Conservation (phyloP, 2,113 vertebrate genomes). For the Mustela nigripes region DNA sequence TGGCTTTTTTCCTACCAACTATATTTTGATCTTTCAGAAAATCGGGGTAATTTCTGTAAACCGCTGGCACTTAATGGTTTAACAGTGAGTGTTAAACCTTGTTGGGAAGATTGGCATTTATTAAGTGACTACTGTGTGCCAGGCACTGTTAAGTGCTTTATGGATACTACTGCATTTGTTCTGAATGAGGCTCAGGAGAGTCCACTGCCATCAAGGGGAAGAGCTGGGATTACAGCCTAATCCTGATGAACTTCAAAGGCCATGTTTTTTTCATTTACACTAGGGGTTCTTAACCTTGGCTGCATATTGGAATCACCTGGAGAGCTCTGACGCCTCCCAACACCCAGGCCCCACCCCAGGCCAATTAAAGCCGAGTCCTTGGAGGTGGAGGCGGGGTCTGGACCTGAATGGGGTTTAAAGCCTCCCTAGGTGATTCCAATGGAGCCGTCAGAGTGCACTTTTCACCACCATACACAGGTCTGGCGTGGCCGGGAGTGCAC, state of each 20-base stretch:
- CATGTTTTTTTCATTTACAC: slow-evolving; percentile 14
- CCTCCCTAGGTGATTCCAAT: slow-evolving; percentile 64
- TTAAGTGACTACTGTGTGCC: not conserved
- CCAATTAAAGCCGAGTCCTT: slow-evolving; percentile 61
- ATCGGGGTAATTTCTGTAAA: slow-evolving; percentile 27
- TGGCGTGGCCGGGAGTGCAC: not conserved
- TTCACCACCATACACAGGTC: slow-evolving; percentile 28
- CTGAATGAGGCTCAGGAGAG: slow-evolving; percentile 31
- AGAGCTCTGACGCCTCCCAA: not conserved
- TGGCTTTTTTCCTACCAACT: not conserved
- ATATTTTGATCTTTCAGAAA: slow-evolving; percentile 35
- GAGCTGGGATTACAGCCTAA: slow-evolving; percentile 40
- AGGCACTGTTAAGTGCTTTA: slow-evolving; percentile 8
- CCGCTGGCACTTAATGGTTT: not conserved
- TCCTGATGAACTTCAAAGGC: slow-evolving; percentile 23
- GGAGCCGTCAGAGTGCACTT: slow-evolving; percentile 31
- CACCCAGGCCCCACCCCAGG: not conserved
- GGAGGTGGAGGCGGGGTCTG: not conserved
- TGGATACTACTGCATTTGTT: slow-evolving; percentile 38
- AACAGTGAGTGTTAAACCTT: not conserved
- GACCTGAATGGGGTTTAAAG: slow-evolving; percentile 29
- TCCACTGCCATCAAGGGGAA: not conserved
- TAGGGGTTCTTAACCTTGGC: slow-evolving; percentile 44
- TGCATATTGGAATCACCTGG: slow-evolving; percentile 39
- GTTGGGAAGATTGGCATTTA: not conserved